These are phyloP conservation scores for Leptinotarsa lineolata DNA, from an alignment of 1,140 invertebrate genomes.

Conservation along the genomic window DNA sequence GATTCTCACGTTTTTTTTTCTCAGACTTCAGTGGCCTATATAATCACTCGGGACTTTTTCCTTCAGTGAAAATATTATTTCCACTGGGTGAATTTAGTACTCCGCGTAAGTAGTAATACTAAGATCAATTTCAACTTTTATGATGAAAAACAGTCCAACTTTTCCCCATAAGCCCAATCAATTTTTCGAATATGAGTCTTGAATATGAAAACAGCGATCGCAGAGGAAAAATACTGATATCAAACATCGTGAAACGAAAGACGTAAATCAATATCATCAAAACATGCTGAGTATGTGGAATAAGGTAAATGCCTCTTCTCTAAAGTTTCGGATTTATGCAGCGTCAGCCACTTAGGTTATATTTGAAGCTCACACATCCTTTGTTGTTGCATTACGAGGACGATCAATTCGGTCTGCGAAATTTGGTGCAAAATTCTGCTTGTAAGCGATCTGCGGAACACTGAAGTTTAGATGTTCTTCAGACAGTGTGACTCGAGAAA, in stretches of 20 bases:
- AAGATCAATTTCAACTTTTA: too few species aligned
- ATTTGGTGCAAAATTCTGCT: not conserved
- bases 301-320: constrained; percentile 2
- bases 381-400: not conserved
- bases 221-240: not conserved
- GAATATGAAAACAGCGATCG: too few species aligned
- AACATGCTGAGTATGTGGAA: not conserved
- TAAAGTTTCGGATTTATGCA: not conserved
- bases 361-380: constrained; percentile 2
- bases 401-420: not conserved
- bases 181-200: too few species aligned
- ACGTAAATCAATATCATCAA: not conserved
- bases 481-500: not conserved
- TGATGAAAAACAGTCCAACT: too few species aligned
- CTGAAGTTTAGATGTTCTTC: not conserved
- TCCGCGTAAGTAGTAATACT: too few species aligned
- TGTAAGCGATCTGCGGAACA: not conserved
- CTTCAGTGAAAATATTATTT: too few species aligned
- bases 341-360: not conserved
- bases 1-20: too few species aligned
- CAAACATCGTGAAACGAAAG: not conserved
- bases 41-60: too few species aligned
- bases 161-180: too few species aligned
- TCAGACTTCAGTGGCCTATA: too few species aligned
- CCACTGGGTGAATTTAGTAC: too few species aligned